These are phyloP conservation scores for Whitmania pigra DNA, from an alignment of 1,140 invertebrate genomes.

Conservation along the genomic window DNA sequence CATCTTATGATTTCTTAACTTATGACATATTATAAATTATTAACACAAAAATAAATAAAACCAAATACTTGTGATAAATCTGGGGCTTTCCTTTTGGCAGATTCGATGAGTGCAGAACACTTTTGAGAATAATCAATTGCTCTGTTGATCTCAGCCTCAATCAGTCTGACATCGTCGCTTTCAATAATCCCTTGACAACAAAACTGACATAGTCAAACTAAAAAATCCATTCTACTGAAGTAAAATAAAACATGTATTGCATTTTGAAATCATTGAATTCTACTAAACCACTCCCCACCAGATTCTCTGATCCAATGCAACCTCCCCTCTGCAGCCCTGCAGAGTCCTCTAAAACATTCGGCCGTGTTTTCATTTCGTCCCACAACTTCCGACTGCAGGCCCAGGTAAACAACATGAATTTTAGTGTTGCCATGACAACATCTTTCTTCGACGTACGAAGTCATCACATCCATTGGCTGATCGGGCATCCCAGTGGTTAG, in stretches of 20 bases:
- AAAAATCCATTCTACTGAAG: not conserved
- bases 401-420: slow-evolving; percentile 40
- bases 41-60: not conserved
- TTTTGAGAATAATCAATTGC: slow-evolving; percentile 41
- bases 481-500: slow-evolving; percentile 43
- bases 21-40: too few relatives aligned
- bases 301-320: slow-evolving; percentile 45
- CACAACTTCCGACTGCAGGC: slow-evolving; percentile 37
- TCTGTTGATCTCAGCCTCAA: slow-evolving; percentile 41
- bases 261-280: not conserved
- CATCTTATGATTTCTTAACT: too few relatives aligned
- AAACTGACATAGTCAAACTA: slow-evolving; percentile 1
- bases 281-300: slow-evolving; percentile 29
- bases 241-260: not conserved
- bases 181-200: slow-evolving; percentile 38
- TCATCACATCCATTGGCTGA: slow-evolving; percentile 35
- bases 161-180: slow-evolving; percentile 41
- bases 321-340: slow-evolving; percentile 21
- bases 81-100: slow-evolving; percentile 40
- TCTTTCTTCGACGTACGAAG: slow-evolving; percentile 37
- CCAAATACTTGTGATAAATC: not conserved
- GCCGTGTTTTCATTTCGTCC: not conserved
- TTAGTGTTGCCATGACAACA: slow-evolving; percentile 31
- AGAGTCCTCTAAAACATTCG: not conserved
- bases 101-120: slow-evolving; percentile 38